These are phyloP conservation scores for Megaceryle maxima DNA, from an alignment of 2,113 vertebrate species.

Conservation along the genomic window DNA sequence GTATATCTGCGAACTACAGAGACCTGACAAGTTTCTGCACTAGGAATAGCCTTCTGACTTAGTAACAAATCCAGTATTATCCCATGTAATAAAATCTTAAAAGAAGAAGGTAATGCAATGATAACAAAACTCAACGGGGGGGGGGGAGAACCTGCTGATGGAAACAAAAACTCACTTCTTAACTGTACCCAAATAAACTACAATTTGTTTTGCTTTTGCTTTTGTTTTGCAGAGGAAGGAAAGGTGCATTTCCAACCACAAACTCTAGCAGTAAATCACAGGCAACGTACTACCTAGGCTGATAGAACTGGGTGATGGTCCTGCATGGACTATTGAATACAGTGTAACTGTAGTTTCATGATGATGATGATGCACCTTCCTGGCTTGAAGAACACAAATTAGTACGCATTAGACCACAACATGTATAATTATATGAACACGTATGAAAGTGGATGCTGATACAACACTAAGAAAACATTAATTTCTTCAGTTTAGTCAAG, in stretches of 20 bases:
- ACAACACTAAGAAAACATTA: background rate
- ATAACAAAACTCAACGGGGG: background rate
- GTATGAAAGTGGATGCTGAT: background rate
- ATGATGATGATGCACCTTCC: background rate
- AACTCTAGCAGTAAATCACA: background rate
- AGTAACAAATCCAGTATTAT: background rate
- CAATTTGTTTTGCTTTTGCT: background rate
- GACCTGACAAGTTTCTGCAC: background rate
- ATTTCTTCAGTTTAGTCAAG: background rate
- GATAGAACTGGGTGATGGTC: background rate
- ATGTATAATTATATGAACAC: background rate
- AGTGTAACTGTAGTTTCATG: background rate
- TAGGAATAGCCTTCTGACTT: background rate
- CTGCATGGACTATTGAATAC: fast-evolving
- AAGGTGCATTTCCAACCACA: background rate
- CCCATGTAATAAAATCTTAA: background rate
- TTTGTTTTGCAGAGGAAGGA: background rate
- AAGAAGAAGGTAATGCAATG: fast-evolving
- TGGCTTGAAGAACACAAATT: background rate
- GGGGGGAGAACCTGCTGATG: background rate
- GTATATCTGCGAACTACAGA: background rate
- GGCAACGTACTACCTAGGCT: background rate
- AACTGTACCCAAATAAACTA: background rate
- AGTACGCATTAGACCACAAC: background rate
- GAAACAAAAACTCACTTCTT: background rate